Evolutionary conservation across 2,797 vertebrate genomes (phyloP).

Genomic region (Emydoidea blandingii): DNA sequence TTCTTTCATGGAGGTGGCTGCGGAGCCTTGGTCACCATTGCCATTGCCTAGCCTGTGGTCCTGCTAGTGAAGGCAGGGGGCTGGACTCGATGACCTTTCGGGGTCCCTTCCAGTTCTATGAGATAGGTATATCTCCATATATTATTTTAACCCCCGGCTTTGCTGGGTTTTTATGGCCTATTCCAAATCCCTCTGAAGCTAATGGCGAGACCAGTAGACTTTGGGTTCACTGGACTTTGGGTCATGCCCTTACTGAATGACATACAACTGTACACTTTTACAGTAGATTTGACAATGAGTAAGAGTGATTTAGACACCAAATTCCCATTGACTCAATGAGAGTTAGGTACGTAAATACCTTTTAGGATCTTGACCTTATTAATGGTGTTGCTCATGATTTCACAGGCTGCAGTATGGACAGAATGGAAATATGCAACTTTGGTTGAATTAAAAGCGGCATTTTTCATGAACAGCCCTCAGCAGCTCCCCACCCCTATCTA

Average conservation of each 20-base stretch:
- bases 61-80: too few species aligned
- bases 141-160: background rate
- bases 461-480: background rate
- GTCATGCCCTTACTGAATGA: background rate
- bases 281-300: background rate
- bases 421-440: background rate
- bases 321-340: background rate
- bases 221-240: background rate
- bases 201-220: background rate
- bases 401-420: background rate
- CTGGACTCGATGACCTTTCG: too few species aligned
- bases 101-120: too few species aligned
- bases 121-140: too few species aligned
- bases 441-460: background rate
- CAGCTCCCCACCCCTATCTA: background rate
- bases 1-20: background rate
- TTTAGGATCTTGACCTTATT: background rate
- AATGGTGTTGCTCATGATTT: background rate
- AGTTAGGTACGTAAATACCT: background rate
- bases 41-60: background rate
- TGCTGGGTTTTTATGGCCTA: background rate
- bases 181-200: background rate
- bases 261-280: background rate
- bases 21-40: background rate
- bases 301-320: background rate